Evolutionary conservation across 1,140 invertebrate species (phyloP), one percentile per base, ranked within the genome.

Genomic region (Tetraneura akinire): DNA sequence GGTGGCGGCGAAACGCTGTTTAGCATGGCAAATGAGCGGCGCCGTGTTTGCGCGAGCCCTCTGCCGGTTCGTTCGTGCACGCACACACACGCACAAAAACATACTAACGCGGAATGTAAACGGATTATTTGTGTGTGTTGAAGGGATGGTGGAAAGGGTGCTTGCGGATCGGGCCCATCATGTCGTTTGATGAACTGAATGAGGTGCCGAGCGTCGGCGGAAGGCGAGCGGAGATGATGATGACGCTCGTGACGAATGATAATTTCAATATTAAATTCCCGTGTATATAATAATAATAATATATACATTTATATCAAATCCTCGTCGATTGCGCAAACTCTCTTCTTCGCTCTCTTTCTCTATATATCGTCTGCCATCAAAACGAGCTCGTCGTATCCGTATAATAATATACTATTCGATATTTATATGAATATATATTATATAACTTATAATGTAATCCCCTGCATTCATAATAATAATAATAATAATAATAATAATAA

Each of bases 1-100:
- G 26, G 60, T 26, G 26, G 57, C 1, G 47, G 49, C 70, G 21
- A 68, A 68, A 68, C 71, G 49, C 71, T 78, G 74, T 78, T 78
- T 78, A 78, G 74, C 74, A 78, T 78, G 74, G 74, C 74, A 78
- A 78, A 78, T 78, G 74, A 78, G 74, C 74, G 53, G 51, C 53
- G 49, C 16, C 49, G 53, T 62, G 55, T 78, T 78, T 78, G 74
- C 74, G n/a, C 74, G 74, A 71, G 14, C 68, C 68, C 68, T 51
- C 23, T 14, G 42, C 42, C 11, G 10, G 3, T 11, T 9, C 32
- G 10, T 37, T 37, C 37, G 42, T 13, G 13, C 32, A 45, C 21
- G 8, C 10, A 55, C 53, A 55, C 23, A 32, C 57, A 32, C 57
- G 8, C 21, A 49, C 23, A 2, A n/a, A 18, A n/a, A 53, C n/a